phyloP scores from a whole-genome alignment of 2,888 invertebrate species.

The Tipula helvola region DNA sequence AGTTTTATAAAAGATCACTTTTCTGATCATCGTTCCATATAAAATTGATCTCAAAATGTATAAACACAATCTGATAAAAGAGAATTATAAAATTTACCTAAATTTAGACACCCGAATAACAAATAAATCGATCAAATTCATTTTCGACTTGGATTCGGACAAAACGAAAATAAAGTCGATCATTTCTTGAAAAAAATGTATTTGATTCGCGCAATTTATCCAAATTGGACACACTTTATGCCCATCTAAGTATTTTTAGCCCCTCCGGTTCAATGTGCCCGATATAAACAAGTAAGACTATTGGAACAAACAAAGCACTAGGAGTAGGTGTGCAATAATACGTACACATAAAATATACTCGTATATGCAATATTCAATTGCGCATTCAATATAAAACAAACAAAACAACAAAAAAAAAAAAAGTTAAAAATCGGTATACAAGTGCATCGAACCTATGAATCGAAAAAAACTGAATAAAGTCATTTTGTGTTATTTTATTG shows the following conservation, averaged over 20 bases:
- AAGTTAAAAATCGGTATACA: not conserved
- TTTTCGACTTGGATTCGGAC: too few relatives aligned
- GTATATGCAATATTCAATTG: not conserved
- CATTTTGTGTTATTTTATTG: not conserved
- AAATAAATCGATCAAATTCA: too few relatives aligned
- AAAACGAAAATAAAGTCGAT: too few relatives aligned
- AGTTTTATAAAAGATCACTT: too few relatives aligned
- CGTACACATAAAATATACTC: not conserved
- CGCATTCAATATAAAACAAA: not conserved
- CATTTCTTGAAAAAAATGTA: too few relatives aligned
- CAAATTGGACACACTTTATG: not conserved
- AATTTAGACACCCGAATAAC: too few relatives aligned
- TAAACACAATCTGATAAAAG: too few relatives aligned
- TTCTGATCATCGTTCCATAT: too few relatives aligned
- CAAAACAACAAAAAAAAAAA: not conserved
- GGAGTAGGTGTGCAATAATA: not conserved
- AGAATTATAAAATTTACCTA: too few relatives aligned
- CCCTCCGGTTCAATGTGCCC: not conserved
- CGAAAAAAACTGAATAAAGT: not conserved
- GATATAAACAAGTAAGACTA: not conserved
- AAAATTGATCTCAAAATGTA: too few relatives aligned
- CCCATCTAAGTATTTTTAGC: not conserved
- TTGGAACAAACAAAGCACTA: not conserved
- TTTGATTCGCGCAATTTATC: too few relatives aligned
- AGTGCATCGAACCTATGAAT: not conserved